Conservation (phyloP, 2,113 vertebrate genomes). For the Saccopteryx bilineata region DNA sequence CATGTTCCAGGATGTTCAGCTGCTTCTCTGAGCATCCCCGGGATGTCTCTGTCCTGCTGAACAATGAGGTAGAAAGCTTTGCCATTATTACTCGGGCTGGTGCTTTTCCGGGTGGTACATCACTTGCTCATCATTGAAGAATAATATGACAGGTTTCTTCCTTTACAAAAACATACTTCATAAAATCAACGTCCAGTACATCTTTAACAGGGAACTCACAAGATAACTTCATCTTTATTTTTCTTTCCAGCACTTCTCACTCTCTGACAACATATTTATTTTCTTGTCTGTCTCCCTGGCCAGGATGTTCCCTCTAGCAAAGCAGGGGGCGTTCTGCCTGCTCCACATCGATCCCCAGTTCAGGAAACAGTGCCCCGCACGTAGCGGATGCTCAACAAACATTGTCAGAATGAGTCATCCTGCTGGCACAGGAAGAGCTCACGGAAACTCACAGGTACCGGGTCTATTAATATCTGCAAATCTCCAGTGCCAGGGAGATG, state of each 20-base stretch:
- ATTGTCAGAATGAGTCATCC: neutral
- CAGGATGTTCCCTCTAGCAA: neutral
- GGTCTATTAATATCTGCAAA: neutral
- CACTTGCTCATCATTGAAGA: neutral
- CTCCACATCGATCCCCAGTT: fast-evolving
- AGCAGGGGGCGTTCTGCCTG: no score
- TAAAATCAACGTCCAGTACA: neutral
- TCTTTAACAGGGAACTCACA: neutral
- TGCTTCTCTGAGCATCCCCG: neutral
- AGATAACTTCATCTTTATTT: conserved; percentile 31
- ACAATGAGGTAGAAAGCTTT: neutral
- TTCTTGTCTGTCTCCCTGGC: neutral
- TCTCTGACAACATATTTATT: neutral
- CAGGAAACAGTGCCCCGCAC: fast-evolving
- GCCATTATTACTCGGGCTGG: neutral
- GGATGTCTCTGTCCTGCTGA: neutral
- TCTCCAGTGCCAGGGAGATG: neutral
- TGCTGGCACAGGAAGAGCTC: fast-evolving
- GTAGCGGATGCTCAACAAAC: fast-evolving
- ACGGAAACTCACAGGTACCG: no score
- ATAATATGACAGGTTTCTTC: neutral
- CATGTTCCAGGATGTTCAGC: neutral
- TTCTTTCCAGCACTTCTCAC: fast-evolving
- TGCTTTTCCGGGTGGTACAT: neutral
- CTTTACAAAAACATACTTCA: neutral